Conservation (phyloP, 1,140 invertebrate species). For the Drosophila bocqueti region DNA sequence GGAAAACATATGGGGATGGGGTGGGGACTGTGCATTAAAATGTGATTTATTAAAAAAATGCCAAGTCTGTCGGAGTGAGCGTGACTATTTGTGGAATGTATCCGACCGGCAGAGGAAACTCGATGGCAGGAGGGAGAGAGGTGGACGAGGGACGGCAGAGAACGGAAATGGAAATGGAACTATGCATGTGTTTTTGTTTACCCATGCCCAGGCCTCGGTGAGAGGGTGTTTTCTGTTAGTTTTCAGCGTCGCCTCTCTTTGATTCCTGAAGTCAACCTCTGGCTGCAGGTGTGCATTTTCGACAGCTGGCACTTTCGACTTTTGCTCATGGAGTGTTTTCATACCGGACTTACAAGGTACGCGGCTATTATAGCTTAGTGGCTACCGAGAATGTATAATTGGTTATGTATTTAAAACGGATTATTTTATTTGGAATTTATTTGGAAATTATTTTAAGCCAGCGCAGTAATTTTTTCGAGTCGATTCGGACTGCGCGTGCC, state of each 20-base stretch:
- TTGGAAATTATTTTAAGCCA: too few relatives aligned
- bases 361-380: neutral
- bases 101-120: neutral
- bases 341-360: neutral
- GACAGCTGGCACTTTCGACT: conserved; percentile 1
- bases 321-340: neutral
- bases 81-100: conserved; percentile 2
- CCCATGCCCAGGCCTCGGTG: neutral
- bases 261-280: neutral
- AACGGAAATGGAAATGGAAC: conserved; percentile 1
- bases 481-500: too few relatives aligned
- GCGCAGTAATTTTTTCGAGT: too few relatives aligned
- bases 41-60: conserved; percentile 12
- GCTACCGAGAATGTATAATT: neutral
- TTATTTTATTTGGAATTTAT: neutral
- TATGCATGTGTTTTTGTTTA: conserved; percentile 12
- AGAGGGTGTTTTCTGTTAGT: neutral
- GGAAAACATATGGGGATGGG: too few relatives aligned
- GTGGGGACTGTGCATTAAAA: neutral
- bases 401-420: neutral
- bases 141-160: neutral
- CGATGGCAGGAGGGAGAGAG: neutral
- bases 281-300: conserved; percentile 1
- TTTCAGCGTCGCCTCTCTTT: neutral
- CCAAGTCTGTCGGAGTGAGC: neutral